These are phyloP conservation scores for Polymixis flavicincta DNA, from an alignment of 2,888 invertebrate genomes.

Conservation along the genomic window DNA sequence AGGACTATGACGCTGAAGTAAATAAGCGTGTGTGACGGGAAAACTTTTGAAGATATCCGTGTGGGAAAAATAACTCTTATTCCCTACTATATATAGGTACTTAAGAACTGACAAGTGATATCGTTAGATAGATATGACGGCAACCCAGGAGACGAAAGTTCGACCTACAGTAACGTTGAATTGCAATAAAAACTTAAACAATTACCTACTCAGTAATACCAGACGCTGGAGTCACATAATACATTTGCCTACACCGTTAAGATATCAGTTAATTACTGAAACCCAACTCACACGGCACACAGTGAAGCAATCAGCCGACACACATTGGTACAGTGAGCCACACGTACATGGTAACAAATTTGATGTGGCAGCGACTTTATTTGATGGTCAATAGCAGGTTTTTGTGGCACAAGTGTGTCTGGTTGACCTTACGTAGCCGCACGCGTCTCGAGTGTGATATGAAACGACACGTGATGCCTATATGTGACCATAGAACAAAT, in stretches of 20 bases:
- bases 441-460: slow-evolving; percentile 78
- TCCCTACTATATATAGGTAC: too few relatives aligned
- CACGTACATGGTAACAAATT: not conserved
- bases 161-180: slow-evolving; percentile 25
- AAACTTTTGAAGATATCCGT: not conserved
- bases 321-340: slow-evolving; percentile 57
- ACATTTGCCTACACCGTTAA: slow-evolving; percentile 50
- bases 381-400: slow-evolving; percentile 22
- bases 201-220: slow-evolving; percentile 41
- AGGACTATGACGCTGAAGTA: not conserved
- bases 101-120: not conserved
- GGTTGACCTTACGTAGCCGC: slow-evolving; percentile 57
- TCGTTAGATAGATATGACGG: not conserved
- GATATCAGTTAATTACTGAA: slow-evolving; percentile 69
- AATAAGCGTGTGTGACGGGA: not conserved
- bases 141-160: slow-evolving; percentile 15
- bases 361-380: not conserved
- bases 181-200: slow-evolving; percentile 44
- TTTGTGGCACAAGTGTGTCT: slow-evolving; percentile 1
- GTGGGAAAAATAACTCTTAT: not conserved
- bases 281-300: slow-evolving; percentile 62
- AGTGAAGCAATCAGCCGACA: slow-evolving; percentile 60
- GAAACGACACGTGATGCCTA: slow-evolving; percentile 73
- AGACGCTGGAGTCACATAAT: slow-evolving; percentile 45
- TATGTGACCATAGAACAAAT: slow-evolving; percentile 71